phyloP scores from a whole-genome alignment of 2,113 vertebrate genomes.

The Coreoperca whiteheadi region DNA sequence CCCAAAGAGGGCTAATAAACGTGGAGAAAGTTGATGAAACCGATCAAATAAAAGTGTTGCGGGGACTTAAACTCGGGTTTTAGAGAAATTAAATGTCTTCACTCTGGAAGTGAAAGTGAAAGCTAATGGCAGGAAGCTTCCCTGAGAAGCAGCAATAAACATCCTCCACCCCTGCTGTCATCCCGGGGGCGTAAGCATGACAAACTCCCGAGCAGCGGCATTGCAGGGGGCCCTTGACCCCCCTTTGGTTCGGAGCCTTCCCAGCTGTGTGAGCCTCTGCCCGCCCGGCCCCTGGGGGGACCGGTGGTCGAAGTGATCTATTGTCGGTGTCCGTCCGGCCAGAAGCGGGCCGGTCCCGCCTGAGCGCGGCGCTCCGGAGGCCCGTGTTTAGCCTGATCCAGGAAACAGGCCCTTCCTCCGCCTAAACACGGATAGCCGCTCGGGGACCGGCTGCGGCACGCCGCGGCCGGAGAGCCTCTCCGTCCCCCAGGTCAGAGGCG shows the following conservation, averaged over 20 bases:
- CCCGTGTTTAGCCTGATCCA: constrained; percentile 92
- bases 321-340: constrained; percentile 84
- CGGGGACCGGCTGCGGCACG: constrained; percentile 81
- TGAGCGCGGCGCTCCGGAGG: constrained; percentile 89
- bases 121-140: constrained; percentile 60
- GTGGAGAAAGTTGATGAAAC: background rate
- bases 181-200: constrained; percentile 57
- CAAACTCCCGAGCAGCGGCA: constrained; percentile 51
- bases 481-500: background rate
- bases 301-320: constrained; percentile 86
- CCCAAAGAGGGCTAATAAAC: background rate
- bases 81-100: background rate
- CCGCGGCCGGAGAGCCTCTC: constrained; percentile 73
- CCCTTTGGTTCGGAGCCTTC: constrained; percentile 50
- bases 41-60: background rate
- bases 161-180: constrained; percentile 66
- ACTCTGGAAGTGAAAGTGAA: constrained; percentile 75
- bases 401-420: constrained; percentile 98
- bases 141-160: constrained; percentile 66
- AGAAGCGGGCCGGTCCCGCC: constrained; percentile 65
- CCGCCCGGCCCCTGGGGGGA: constrained; percentile 19
- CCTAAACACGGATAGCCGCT: constrained; percentile 91
- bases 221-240: constrained; percentile 58
- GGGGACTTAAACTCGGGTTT: background rate
- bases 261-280: constrained; percentile 59